phyloP scores from a whole-genome alignment of 1,140 invertebrate species.

The Trialeurodes vaporariorum region DNA sequence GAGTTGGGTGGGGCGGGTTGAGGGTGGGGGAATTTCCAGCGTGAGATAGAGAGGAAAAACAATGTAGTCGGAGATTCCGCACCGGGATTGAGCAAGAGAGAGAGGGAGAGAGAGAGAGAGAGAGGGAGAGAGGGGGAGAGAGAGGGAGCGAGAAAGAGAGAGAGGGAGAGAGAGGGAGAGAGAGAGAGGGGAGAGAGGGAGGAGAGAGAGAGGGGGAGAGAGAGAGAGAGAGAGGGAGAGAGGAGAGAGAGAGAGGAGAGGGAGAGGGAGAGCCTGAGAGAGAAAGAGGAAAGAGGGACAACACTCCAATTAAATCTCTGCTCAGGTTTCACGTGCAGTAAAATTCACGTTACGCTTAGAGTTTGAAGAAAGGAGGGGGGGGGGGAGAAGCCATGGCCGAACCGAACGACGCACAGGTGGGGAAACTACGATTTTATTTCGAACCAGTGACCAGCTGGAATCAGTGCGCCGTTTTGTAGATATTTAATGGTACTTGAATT shows the following conservation, averaged over 20 bases:
- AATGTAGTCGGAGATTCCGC: not conserved
- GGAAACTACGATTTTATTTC: too few relatives aligned
- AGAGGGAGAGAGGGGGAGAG: not conserved
- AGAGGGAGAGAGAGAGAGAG: not conserved
- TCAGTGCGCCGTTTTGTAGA: too few relatives aligned
- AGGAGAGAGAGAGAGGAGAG: too few relatives aligned
- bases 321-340: slow-evolving; percentile 9
- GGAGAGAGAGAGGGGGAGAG: slow-evolving; percentile 20
- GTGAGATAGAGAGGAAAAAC: slow-evolving; percentile 4
- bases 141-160: too few relatives aligned
- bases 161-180: not conserved
- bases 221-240: slow-evolving; percentile 18
- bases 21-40: slow-evolving; percentile 12
- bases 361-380: too few relatives aligned
- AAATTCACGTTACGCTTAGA: slow-evolving; percentile 8
- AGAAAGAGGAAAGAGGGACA: slow-evolving; percentile 15
- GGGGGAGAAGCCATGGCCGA: too few relatives aligned
- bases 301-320: slow-evolving; percentile 10
- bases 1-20: slow-evolving; percentile 10
- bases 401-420: too few relatives aligned
- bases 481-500: too few relatives aligned
- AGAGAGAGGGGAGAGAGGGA: not conserved
- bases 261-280: too few relatives aligned
- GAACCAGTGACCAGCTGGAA: too few relatives aligned
- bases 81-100: too few relatives aligned